Evolutionary conservation across 2,797 vertebrate genomes (phyloP).

Genomic region (Nannoperca australis): DNA sequence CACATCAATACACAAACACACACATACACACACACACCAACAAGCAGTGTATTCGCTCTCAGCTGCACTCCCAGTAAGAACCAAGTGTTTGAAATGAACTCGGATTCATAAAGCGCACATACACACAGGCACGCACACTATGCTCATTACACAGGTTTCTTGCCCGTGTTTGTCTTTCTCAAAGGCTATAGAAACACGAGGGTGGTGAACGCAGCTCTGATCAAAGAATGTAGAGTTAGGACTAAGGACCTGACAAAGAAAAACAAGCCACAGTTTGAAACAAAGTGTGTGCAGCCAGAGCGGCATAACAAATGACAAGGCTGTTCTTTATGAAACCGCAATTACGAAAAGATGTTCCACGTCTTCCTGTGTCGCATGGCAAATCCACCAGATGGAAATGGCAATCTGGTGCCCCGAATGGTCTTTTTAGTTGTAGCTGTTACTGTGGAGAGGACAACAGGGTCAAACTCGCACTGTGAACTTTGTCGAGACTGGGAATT

Average conservation of each 20-base stretch:
- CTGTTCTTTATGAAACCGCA: constrained; percentile 56
- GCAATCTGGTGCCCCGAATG: constrained; percentile 53
- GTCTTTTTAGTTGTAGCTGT: constrained; percentile 52
- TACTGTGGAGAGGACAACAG: constrained; percentile 57
- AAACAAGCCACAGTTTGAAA: constrained; percentile 61
- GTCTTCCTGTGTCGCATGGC: constrained; percentile 47
- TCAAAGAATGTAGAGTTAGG: constrained; percentile 74
- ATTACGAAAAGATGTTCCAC: constrained; percentile 64
- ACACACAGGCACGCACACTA: constrained; percentile 47
- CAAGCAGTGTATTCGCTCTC: constrained; percentile 72
- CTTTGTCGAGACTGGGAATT: constrained; percentile 46
- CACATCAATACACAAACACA: constrained; percentile 72
- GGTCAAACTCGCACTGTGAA: constrained; percentile 59
- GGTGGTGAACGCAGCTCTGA: constrained; percentile 72
- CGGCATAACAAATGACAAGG: constrained; percentile 33
- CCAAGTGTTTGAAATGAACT: constrained; percentile 78
- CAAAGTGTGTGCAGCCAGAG: constrained; percentile 50
- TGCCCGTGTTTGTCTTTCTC: constrained; percentile 76
- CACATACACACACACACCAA: constrained; percentile 55
- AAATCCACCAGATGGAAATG: constrained; percentile 64
- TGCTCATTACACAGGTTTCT: constrained; percentile 81
- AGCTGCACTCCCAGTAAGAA: constrained; percentile 78
- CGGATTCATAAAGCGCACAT: constrained; percentile 56
- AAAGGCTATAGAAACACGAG: constrained; percentile 74
- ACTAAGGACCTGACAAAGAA: constrained; percentile 69